Evolutionary conservation across 1,140 invertebrate species (phyloP).

Genomic region (Carcinoscorpius rotundicauda): DNA sequence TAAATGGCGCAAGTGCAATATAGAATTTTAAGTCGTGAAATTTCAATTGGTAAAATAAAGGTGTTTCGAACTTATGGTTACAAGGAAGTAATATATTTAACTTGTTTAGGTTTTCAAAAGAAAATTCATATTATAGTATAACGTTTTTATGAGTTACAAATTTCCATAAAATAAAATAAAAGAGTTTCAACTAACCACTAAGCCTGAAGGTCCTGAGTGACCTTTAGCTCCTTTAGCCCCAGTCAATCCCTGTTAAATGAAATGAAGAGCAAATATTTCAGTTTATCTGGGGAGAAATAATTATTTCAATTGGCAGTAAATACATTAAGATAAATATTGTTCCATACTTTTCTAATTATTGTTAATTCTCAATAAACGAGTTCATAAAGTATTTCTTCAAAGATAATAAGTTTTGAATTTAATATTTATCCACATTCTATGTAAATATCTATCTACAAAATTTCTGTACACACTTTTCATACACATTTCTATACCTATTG

Average conservation of each 20-base stretch:
- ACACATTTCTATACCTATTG: not conserved
- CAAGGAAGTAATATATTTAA: conserved; percentile 7
- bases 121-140: not conserved
- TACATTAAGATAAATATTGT: no score
- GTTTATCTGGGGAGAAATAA: not conserved
- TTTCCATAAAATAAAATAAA: no score
- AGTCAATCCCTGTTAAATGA: conserved; percentile 40
- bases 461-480: not conserved
- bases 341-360: no score
- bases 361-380: no score
- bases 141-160: no score
- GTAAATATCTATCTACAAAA: not conserved
- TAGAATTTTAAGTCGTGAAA: no score
- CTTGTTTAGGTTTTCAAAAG: not conserved
- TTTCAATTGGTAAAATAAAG: no score
- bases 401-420: not conserved
- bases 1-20: no score
- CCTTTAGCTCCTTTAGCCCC: conserved; percentile 59
- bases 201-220: conserved; percentile 52
- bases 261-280: conserved; percentile 26
- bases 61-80: not conserved
- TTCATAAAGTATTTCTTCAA: not conserved
- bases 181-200: conserved; percentile 37
- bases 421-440: not conserved
- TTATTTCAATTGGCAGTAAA: no score